These are phyloP conservation scores for Cyclophora albipunctata DNA, from an alignment of 2,888 invertebrate species.

Conservation along the genomic window DNA sequence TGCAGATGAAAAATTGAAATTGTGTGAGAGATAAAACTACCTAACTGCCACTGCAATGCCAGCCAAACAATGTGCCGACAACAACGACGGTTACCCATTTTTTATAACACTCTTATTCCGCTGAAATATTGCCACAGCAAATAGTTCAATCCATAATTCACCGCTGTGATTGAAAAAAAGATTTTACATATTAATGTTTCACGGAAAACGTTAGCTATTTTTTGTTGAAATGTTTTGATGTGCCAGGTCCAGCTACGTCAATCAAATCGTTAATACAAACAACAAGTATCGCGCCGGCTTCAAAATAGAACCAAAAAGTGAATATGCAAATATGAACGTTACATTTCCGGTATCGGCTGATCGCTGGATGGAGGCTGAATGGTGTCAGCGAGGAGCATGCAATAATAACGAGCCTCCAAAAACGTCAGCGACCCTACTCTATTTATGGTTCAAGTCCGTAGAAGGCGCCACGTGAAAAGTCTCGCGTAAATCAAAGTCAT, in stretches of 20 bases:
- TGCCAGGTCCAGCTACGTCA: constrained; percentile 3
- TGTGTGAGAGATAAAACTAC: constrained; percentile 75
- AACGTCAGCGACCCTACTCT: constrained; percentile 65
- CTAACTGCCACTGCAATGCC: constrained; percentile 59
- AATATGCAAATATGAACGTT: constrained; percentile 53
- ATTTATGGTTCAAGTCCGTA: constrained; percentile 52
- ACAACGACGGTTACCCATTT: constrained; percentile 24
- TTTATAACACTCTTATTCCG: constrained; percentile 21
- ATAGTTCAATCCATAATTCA: not conserved
- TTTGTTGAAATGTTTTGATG: too few species aligned
- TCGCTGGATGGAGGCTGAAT: constrained; percentile 46
- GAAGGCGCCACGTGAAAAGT: constrained; percentile 63
- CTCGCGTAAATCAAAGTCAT: constrained; percentile 72
- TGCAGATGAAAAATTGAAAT: constrained; percentile 76
- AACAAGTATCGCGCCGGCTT: constrained; percentile 14
- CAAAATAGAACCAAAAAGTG: constrained; percentile 34
- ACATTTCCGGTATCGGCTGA: constrained; percentile 52
- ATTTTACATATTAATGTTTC: not conserved
- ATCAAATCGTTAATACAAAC: constrained; percentile 12
- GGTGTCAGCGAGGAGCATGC: constrained; percentile 51
- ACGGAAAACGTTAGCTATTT: not conserved
- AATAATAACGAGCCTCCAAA: constrained; percentile 56
- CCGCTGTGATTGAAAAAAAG: not conserved
- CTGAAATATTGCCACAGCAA: constrained; percentile 1
- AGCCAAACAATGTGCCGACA: constrained; percentile 60